These are phyloP conservation scores for Rhagoletis pomonella DNA, from an alignment of 1,140 invertebrate genomes.

Conservation along the genomic window DNA sequence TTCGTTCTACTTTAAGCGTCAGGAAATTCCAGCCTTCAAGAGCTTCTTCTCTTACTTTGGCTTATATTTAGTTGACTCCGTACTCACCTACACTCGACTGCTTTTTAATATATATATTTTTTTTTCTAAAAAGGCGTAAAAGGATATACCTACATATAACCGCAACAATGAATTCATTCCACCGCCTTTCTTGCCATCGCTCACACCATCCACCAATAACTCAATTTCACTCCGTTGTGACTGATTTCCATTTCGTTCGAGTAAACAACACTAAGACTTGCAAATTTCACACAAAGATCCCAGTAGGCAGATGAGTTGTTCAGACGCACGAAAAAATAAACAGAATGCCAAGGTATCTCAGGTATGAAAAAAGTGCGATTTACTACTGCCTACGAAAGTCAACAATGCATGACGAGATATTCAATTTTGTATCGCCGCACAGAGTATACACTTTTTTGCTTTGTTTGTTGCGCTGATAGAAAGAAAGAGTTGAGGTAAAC, in stretches of 20 bases:
- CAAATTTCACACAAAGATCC: conserved; percentile 2
- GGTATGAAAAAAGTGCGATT: background rate
- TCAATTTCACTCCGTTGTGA: background rate
- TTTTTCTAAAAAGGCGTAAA: too few species aligned
- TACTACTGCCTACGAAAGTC: conserved; percentile 11
- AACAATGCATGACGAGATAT: conserved; percentile 33
- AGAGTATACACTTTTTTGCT: background rate
- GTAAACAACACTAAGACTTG: background rate
- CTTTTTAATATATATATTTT: too few species aligned
- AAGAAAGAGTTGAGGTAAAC: too few species aligned
- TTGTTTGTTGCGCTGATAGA: background rate
- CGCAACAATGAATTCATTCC: too few species aligned
- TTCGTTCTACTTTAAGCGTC: too few species aligned
- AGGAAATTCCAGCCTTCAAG: too few species aligned
- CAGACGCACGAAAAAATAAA: background rate
- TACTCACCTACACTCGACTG: too few species aligned
- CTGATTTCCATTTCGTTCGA: background rate
- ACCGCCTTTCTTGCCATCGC: too few species aligned
- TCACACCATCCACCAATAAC: background rate
- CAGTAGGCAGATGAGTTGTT: background rate
- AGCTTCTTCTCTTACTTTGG: too few species aligned
- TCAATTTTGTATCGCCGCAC: background rate
- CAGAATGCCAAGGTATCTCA: background rate
- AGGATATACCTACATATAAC: too few species aligned
- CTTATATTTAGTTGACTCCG: too few species aligned